Base-by-base conservation (phyloP, 2,888 invertebrate species). In the Mythimna vitellina region DNA sequence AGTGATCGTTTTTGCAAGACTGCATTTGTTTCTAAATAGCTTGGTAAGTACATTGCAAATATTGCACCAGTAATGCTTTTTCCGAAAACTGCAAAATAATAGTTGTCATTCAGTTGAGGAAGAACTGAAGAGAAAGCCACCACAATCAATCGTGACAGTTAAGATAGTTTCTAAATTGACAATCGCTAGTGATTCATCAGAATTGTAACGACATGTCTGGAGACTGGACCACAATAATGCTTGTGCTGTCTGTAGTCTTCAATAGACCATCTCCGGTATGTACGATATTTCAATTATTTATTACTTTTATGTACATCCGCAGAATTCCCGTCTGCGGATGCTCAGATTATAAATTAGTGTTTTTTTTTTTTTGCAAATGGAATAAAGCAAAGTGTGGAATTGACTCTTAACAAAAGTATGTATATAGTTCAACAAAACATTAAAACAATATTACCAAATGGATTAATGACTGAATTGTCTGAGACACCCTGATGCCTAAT, bases 111-210 rank as follows among this genome's bases (percentile, higher is more conserved):
- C 17, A 38, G 20, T 38, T 38, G 38, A 22, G 22, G 22, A 38
- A 66, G 20, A 60, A 51, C 38, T 12, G 20, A 53, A 20, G 46
- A 61, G 81, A 80, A 83, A 80, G 75, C 58, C 56, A 46, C 35
- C 49, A 22, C 63, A 57, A 71, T 67, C 79, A 67, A 62, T 66
- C 51, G 54, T 51, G 17, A 22, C n/a, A 57, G 29, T 62, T 62
- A 7, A 49, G 20, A 32, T 54, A 46, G 51, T 81, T 81, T 77
- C 62, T 54, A 76, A 81, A 76, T 54, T 64, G 53, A 58, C 53
- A 54, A 76, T 32, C 17, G 35, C 53, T 2, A 53, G 38, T 81
- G 57, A 56, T 65, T 75, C 54, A 56, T 75, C 76, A 76, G 14
- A 81, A 51, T 51, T 76, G 32, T 66, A 63, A 63, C 54, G 38